phyloP scores from a whole-genome alignment of 2,888 invertebrate genomes.

The Tenthredo scrophulariae region DNA sequence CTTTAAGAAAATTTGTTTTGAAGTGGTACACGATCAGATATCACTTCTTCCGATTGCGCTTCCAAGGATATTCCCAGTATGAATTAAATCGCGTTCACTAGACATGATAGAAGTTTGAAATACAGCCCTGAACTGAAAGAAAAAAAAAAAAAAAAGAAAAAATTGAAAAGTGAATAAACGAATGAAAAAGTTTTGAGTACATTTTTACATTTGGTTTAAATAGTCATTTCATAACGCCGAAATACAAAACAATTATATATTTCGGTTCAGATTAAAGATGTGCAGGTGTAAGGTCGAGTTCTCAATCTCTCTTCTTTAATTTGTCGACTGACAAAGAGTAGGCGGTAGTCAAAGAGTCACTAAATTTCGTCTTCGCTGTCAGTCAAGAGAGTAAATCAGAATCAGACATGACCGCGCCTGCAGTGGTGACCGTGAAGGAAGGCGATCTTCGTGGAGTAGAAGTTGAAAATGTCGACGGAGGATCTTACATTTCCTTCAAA shows the following conservation, averaged over 20 bases:
- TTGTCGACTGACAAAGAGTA: not conserved
- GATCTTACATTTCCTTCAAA: constrained; percentile 70
- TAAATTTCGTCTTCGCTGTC: constrained; percentile 1
- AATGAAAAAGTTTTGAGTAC: not conserved
- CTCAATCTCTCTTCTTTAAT: not conserved
- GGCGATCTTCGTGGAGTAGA: constrained; percentile 72
- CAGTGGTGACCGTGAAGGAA: constrained; percentile 67
- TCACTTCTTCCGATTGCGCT: too few species aligned
- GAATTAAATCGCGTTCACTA: too few species aligned
- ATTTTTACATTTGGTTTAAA: not conserved
- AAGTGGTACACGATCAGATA: too few species aligned
- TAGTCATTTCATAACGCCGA: not conserved
- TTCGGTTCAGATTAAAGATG: not conserved
- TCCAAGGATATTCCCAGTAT: too few species aligned
- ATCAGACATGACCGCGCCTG: constrained; percentile 62
- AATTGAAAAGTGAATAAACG: not conserved
- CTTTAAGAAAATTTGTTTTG: too few species aligned
- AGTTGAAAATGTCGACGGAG: constrained; percentile 64
- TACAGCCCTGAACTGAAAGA: too few species aligned
- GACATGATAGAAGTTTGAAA: too few species aligned
- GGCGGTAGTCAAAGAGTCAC: not conserved
- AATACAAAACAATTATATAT: not conserved
- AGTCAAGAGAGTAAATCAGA: constrained; percentile 36
- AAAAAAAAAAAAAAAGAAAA: not conserved
- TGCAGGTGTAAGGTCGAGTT: not conserved